These are phyloP conservation scores for Siniperca knerii DNA, from an alignment of 2,113 vertebrate species.

Conservation along the genomic window DNA sequence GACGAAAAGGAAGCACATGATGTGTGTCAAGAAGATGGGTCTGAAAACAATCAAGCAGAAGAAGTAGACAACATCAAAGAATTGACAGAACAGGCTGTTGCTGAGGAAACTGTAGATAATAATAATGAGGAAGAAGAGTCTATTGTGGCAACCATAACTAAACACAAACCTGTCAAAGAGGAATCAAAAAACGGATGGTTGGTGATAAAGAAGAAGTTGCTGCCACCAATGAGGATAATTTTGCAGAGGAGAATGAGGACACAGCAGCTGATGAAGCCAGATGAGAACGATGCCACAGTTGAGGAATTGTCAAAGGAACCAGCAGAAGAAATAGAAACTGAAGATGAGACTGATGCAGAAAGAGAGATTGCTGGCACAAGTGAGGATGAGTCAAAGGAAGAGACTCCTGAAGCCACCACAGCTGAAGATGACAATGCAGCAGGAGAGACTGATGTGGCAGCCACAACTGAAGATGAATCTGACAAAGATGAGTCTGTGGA, in stretches of 20 bases:
- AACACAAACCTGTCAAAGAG: background rate
- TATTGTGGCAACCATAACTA: background rate
- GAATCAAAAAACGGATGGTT: conserved; percentile 17
- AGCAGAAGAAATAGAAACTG: background rate
- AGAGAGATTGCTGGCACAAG: background rate
- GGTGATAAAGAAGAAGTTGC: conserved; percentile 1
- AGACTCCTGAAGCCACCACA: background rate
- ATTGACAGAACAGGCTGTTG: background rate
- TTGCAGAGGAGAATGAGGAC: background rate
- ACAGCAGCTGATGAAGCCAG: background rate
- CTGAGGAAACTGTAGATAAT: conserved; percentile 2
- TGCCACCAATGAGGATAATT: conserved; percentile 26
- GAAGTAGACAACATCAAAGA: background rate
- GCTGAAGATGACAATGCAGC: background rate
- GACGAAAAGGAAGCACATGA: conserved; percentile 18
- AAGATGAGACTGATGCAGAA: background rate
- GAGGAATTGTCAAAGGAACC: background rate
- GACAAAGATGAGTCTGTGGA: conserved; percentile 12
- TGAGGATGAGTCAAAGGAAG: conserved; percentile 9
- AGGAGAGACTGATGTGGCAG: background rate
- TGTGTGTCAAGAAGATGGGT: background rate
- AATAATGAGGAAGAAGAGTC: conserved; percentile 4
- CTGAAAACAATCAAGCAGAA: conserved; percentile 14
- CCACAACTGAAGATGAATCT: background rate
- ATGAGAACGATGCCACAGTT: background rate